Conservation (phyloP, 2,113 vertebrate genomes). For the Euleptes europaea region DNA sequence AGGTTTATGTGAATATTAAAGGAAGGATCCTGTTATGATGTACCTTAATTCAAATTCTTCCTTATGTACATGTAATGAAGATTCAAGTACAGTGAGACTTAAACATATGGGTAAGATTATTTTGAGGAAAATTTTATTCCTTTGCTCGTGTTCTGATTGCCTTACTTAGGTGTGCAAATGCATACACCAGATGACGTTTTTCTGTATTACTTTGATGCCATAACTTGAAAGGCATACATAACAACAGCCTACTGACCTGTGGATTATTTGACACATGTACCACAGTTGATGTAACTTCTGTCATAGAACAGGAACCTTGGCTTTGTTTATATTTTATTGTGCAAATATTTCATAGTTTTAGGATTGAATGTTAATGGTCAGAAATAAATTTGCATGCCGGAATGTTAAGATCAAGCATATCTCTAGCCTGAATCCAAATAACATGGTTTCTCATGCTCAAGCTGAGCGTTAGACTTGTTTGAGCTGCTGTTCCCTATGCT, state of each 20-base stretch:
- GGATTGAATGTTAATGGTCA: not conserved
- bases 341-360: not conserved
- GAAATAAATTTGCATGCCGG: not conserved
- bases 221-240: conserved; percentile 52
- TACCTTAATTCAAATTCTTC: not conserved
- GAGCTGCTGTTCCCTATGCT: not conserved
- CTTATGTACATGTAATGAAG: not conserved
- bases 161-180: conserved; percentile 48
- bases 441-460: not conserved
- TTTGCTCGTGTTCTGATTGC: conserved; percentile 62
- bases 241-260: conserved; percentile 23
- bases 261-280: not conserved
- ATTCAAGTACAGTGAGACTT: not conserved
- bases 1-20: not conserved
- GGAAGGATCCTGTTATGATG: not conserved
- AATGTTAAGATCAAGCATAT: not conserved
- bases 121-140: conserved; percentile 25
- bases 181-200: conserved; percentile 35
- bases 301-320: not conserved
- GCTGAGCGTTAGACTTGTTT: not conserved
- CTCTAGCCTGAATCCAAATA: not conserved
- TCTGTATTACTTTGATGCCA: conserved; percentile 10
- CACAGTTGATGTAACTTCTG: not conserved
- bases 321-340: not conserved
- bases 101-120: conserved; percentile 19